Evolutionary conservation across 2,797 vertebrate species (phyloP), one percentile per base, ranked within the genome.

Genomic region (Limosa lapponica): DNA sequence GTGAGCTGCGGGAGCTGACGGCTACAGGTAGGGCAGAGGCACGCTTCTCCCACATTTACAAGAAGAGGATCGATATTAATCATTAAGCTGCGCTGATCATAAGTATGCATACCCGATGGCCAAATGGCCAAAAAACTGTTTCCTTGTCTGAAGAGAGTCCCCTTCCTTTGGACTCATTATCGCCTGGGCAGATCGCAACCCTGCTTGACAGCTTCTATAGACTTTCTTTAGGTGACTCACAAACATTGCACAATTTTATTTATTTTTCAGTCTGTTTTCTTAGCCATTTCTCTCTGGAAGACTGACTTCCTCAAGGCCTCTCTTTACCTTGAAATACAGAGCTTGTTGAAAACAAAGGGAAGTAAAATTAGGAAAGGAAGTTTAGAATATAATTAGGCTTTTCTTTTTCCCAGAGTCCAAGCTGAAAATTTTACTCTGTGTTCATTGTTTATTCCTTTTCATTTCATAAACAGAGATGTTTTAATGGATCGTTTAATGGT

Each of bases 341-440:
- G 30, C 23, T 67, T 71, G 37, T 59, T 24, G 90, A 85, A 94
- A 88, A 22, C 51, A 89, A 71, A 80, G n/a, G 61, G 46, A 90
- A 93, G 65, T 71, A 88, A 93, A 94, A 83, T 88, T 49, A 78
- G 34, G 61, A 89, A 89, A 90, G 79, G 84, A 88, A 86, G 27
- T 94, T 92, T 89, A 22, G 28, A 30, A 17, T 80, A 72, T 46
- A 85, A 48, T 58, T n/a, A 41, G 16, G 4, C 34, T 70, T 94
- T 89, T 80, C 27, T 77, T 90, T 83, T 78, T 87, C 18, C 8
- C 13, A 20, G 44, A 81, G 59, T 81, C 27, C 1, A 10, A 89
- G 78, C 16, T 71, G 57, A 85, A 88, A 59, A 24, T 61, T 80
- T 87, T 67, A 9, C 32, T 67, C 16, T 51, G 6, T 59, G 89